Base-by-base conservation (phyloP, 2,888 invertebrate genomes). In the Leptopilina drosophilae region DNA sequence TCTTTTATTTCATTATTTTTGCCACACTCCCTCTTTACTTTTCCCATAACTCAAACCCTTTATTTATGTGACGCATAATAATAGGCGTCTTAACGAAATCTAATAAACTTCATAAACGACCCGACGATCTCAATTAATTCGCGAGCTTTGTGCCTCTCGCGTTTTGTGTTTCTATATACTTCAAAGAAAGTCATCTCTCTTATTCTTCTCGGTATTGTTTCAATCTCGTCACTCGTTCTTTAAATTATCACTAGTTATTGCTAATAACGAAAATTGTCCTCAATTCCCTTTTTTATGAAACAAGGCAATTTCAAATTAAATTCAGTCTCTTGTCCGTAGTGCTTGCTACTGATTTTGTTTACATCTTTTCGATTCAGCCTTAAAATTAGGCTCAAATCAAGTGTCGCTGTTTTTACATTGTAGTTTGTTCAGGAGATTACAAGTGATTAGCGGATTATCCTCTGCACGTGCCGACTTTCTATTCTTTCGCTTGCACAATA, bases 81-180 rank as follows among this genome's bases (percentile, higher is more conserved):
- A 90, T 87, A 89, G 89, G 82, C 86, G 87, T 90, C 89, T 90
- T 88, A 89, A 88, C 87, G 83, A 87, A 90, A 91, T 91, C 86
- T 88, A 91, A 91, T 91, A 91, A 91, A 90, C 88, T 87, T 88
- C 87, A 87, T 87, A 89, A 90, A 89, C 89, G 88, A 85, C 82
- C 81, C 85, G 80, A 81, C 87, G 87, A 88, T 87, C 85, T 86
- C 84, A 77, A 82, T 85, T 83, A 79, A 80, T 83, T 79, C 77
- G 77, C 77, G 46, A 46, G 49, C 56, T 33, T 73, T 73, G 73
- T 69, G 9, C 69, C 12, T 15, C n/a, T 11, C 26, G 49, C 49
- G n/a, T 20, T 11, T 46, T 12, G 9, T 46, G 1, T 46, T 67
- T 49, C 11, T 66, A 20, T 20, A 20, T 20, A 66, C 66, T 42